Evolutionary conservation across 64 coral and sea anemone species (phyloP).

Genomic region (Dendronephthya gigantea): DNA sequence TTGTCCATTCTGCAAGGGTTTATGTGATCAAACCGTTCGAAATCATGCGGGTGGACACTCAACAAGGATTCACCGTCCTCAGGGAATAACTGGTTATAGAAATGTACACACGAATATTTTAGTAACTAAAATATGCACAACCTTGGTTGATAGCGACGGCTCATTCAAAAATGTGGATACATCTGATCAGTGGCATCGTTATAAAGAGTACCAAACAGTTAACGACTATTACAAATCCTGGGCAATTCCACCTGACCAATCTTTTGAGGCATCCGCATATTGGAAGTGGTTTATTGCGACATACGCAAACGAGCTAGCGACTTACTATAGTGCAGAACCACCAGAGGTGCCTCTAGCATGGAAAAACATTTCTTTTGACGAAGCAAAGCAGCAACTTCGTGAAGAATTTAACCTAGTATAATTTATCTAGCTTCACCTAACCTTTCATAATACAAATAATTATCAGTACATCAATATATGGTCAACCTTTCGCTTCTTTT

Average conservation of each 20-base stretch:
- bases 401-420: not conserved
- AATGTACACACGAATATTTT: not conserved
- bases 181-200: not conserved
- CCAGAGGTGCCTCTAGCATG: not conserved
- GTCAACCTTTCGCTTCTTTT: too few relatives aligned
- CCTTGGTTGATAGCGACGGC: not conserved
- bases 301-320: not conserved
- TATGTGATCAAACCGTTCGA: not conserved
- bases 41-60: not conserved
- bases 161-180: not conserved
- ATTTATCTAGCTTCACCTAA: too few relatives aligned
- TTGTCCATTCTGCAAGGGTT: not conserved
- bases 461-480: too few relatives aligned
- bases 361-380: not conserved
- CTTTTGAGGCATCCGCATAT: not conserved
- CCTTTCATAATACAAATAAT: too few relatives aligned
- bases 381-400: not conserved
- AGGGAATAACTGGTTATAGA: not conserved
- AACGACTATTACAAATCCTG: not conserved
- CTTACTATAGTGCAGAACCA: not conserved
- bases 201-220: not conserved
- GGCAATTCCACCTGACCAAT: not conserved
- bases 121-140: not conserved
- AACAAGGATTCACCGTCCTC: not conserved
- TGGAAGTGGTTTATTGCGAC: not conserved